Conservation (phyloP, 2,113 vertebrate species). For the Cnemophilus loriae region DNA sequence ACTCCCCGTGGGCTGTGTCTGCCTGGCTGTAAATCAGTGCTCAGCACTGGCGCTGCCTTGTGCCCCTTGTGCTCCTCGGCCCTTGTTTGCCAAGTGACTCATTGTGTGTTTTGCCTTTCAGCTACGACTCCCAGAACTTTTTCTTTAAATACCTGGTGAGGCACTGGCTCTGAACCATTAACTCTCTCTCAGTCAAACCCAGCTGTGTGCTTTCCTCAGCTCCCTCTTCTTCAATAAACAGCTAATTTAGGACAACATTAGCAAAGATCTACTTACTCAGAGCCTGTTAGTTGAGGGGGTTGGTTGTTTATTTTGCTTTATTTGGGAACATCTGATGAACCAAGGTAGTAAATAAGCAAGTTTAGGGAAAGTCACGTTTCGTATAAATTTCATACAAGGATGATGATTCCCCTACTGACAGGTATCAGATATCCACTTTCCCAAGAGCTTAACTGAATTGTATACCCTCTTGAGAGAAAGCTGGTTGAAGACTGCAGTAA, state of each 20-base stretch:
- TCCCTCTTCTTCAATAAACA: not conserved
- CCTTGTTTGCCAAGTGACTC: slow-evolving; percentile 66
- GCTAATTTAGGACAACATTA: not conserved
- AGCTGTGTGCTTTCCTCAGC: not conserved
- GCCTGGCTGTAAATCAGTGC: slow-evolving; percentile 10
- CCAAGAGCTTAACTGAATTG: not conserved
- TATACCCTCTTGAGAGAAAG: not conserved
- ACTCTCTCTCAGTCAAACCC: not conserved
- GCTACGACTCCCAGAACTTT: not conserved
- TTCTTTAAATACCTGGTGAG: not conserved
- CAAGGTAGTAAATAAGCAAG: not conserved
- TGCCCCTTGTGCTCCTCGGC: not conserved
- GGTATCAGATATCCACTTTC: not conserved
- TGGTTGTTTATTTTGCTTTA: not conserved
- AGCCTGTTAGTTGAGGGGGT: not conserved
- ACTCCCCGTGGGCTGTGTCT: not conserved
- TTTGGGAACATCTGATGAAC: not conserved
- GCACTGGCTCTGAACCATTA: slow-evolving; percentile 4
- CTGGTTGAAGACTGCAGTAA: not conserved
- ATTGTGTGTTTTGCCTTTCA: slow-evolving; percentile 59
- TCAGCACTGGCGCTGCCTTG: not conserved
- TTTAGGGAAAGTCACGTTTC: not conserved
- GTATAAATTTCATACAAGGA: not conserved
- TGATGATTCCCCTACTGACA: not conserved
- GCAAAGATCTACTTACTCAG: not conserved